Conservation (phyloP, 2,113 vertebrate genomes). For the Gasterosteus nipponicus region DNA sequence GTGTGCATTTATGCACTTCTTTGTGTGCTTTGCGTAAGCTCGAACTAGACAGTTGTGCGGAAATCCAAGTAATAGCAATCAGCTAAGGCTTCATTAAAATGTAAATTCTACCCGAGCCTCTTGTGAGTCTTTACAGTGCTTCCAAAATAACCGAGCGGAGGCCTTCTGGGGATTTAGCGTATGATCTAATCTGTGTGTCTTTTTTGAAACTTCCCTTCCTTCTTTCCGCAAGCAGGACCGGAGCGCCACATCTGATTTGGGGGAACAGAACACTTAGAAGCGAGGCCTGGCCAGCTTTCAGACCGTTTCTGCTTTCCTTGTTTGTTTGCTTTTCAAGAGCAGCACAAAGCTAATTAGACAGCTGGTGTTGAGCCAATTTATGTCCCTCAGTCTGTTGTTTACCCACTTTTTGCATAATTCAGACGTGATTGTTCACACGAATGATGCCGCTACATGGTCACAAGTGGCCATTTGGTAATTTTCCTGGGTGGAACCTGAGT, state of each 20-base stretch:
- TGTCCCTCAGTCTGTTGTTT: conserved; percentile 79
- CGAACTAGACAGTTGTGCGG: conserved; percentile 41
- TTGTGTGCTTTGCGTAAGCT: conserved; percentile 34
- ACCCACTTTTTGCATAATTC: conserved; percentile 78
- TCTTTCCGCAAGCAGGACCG: conserved; percentile 47
- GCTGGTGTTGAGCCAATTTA: conserved; percentile 79
- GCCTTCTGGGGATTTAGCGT: conserved; percentile 61
- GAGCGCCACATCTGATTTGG: conserved; percentile 65
- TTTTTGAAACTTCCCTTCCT: conserved; percentile 47
- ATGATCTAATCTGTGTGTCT: conserved; percentile 70
- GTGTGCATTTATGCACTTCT: conserved; percentile 6
- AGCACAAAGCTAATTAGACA: conserved; percentile 83
- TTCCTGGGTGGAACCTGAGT: conserved; percentile 28
- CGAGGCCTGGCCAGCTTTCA: conserved; percentile 71
- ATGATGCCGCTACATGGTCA: conserved; percentile 57
- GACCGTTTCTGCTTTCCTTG: conserved; percentile 62
- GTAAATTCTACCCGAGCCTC: conserved; percentile 67
- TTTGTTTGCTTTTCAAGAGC: conserved; percentile 81
- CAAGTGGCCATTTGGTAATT: conserved; percentile 72
- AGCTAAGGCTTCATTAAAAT: conserved; percentile 76
- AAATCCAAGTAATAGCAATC: conserved; percentile 66
- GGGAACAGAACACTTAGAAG: conserved; percentile 65
- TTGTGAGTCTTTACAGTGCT: conserved; percentile 67
- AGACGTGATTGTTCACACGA: conserved; percentile 74
- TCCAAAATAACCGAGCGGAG: conserved; percentile 65